Conservation (phyloP, 2,797 vertebrate species). For the Clarias pachynema region DNA sequence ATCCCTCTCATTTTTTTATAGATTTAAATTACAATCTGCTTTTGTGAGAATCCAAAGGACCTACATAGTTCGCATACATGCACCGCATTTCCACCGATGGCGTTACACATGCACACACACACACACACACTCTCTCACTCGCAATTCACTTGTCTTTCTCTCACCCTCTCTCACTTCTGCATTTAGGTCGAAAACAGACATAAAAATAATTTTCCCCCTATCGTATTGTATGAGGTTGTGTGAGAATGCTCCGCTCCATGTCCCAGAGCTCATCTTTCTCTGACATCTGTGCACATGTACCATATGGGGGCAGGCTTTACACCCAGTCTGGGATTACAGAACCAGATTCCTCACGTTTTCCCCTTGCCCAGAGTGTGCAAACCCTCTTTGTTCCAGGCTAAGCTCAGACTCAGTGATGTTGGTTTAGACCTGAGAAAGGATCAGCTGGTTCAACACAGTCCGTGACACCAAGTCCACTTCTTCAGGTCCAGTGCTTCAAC, state of each 20-base stretch:
- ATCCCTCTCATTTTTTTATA: constrained; percentile 26
- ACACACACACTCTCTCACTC: not conserved
- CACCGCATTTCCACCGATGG: not conserved
- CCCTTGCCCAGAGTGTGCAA: constrained; percentile 38
- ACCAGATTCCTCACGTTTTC: constrained; percentile 55
- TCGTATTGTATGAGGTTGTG: constrained; percentile 27
- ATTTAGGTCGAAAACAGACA: not conserved
- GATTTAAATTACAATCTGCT: constrained; percentile 5
- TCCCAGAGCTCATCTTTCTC: constrained; percentile 11
- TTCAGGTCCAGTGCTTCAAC: constrained; percentile 40
- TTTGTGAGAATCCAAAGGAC: constrained; percentile 27
- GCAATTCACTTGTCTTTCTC: constrained; percentile 9
- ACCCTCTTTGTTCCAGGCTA: constrained; percentile 52
- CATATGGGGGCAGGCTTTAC: constrained; percentile 32
- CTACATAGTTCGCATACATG: constrained; percentile 3
- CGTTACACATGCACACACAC: constrained; percentile 14
- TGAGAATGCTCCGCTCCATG: not conserved
- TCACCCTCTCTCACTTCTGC: not conserved
- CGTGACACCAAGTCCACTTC: constrained; percentile 24
- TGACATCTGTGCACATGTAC: constrained; percentile 35
- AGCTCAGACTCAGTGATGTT: constrained; percentile 50
- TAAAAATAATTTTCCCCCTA: not conserved
- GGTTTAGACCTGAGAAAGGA: constrained; percentile 56
- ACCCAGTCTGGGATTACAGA: constrained; percentile 48
- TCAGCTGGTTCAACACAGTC: constrained; percentile 57